These are phyloP conservation scores for Lepidurus apus DNA, from an alignment of 1,140 invertebrate genomes.

Conservation along the genomic window DNA sequence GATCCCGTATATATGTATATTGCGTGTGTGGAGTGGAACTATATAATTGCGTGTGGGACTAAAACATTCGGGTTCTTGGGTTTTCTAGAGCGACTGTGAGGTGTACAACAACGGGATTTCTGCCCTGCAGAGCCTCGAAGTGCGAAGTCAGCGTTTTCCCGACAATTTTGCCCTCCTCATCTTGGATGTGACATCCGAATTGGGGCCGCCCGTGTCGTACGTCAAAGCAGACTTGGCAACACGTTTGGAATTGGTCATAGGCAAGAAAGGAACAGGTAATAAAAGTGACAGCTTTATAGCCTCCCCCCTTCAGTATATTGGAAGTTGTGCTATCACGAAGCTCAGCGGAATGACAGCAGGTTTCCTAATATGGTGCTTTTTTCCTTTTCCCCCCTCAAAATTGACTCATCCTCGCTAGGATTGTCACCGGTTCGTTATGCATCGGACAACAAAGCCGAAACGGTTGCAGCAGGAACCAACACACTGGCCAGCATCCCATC, in stretches of 20 bases:
- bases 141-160: constrained; percentile 31
- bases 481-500: background rate
- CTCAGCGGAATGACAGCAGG: too few relatives aligned
- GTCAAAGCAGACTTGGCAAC: constrained; percentile 31
- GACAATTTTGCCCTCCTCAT: constrained; percentile 33
- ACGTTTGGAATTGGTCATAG: constrained; percentile 23
- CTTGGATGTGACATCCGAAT: constrained; percentile 30
- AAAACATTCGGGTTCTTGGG: background rate
- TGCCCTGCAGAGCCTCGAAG: constrained; percentile 31
- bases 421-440: constrained; percentile 15
- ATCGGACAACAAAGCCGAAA: background rate
- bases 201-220: constrained; percentile 34
- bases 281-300: background rate
- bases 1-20: background rate
- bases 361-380: background rate
- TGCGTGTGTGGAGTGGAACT: background rate
- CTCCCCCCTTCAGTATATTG: too few relatives aligned
- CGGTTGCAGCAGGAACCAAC: constrained; percentile 22
- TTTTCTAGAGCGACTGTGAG: constrained; percentile 26
- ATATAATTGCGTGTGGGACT: too few relatives aligned
- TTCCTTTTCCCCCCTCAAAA: background rate
- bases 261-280: constrained; percentile 20
- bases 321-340: too few relatives aligned
- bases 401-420: background rate
- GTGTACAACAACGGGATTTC: constrained; percentile 34